Conservation (phyloP, 2,797 vertebrate genomes). For the Malacoraja senta region DNA sequence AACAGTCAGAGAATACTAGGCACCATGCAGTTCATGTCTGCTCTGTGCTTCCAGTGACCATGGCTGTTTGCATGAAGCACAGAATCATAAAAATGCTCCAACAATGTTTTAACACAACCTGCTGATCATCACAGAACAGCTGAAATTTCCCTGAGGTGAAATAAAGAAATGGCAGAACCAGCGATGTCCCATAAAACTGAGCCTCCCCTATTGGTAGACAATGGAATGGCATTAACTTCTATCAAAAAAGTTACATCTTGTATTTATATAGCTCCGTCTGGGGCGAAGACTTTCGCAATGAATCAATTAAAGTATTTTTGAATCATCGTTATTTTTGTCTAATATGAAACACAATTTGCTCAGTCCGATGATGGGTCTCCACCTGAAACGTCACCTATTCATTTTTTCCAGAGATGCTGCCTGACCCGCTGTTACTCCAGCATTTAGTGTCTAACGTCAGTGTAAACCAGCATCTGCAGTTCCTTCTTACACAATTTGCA, state of each 20-base stretch:
- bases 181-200: neutral
- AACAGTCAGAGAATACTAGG: neutral
- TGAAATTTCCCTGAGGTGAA: neutral
- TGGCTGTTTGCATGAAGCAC: no score
- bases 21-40: neutral
- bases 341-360: neutral
- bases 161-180: neutral
- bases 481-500: neutral
- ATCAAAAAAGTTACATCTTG: neutral
- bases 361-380: no score
- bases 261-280: neutral
- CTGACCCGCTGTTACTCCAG: no score
- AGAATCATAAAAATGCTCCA: neutral
- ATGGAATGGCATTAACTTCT: neutral
- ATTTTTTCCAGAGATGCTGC: no score
- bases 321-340: neutral
- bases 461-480: no score
- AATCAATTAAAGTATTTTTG: neutral
- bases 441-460: no score
- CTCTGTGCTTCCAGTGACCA: neutral
- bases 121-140: conserved; percentile 7
- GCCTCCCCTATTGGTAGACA: neutral
- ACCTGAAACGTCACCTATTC: no score
- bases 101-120: neutral
- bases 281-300: neutral